These are phyloP conservation scores for Pseudomyrmex concolor DNA, from an alignment of 1,140 invertebrate genomes.

Conservation along the genomic window DNA sequence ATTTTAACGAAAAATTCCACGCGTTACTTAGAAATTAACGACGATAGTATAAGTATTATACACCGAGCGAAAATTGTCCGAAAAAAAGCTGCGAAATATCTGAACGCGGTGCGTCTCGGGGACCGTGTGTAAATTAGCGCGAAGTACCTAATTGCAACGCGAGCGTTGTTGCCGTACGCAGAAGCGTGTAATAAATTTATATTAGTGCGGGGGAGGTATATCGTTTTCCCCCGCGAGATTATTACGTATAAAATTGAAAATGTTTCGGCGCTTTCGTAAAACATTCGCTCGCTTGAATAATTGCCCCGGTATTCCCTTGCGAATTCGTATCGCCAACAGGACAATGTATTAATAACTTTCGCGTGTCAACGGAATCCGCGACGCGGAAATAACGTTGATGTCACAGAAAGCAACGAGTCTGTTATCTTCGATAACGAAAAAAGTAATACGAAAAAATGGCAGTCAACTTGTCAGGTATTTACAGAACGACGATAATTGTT, in stretches of 20 bases:
- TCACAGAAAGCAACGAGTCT: too few species aligned
- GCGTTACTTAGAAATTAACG: too few species aligned
- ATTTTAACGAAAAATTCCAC: too few species aligned
- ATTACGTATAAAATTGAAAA: slow-evolving; percentile 56
- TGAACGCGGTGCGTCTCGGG: background rate
- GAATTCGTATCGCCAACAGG: slow-evolving; percentile 13
- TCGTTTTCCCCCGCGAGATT: slow-evolving; percentile 31
- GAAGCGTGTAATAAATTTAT: slow-evolving; percentile 32
- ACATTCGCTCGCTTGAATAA: slow-evolving; percentile 42
- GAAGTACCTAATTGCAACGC: slow-evolving; percentile 5
- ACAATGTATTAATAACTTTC: slow-evolving; percentile 33
- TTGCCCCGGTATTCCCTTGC: slow-evolving; percentile 10
- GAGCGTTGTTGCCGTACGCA: background rate
- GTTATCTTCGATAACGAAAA: background rate
- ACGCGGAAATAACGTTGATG: background rate
- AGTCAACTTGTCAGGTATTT: slow-evolving; percentile 26
- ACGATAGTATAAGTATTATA: background rate
- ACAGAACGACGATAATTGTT: background rate
- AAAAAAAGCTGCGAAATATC: background rate
- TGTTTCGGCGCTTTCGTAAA: slow-evolving; percentile 44
- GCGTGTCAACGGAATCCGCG: background rate
- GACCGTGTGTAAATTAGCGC: slow-evolving; percentile 16
- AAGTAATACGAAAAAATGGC: slow-evolving; percentile 32
- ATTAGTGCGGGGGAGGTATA: slow-evolving; percentile 16
- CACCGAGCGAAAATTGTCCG: background rate